phyloP scores from a whole-genome alignment of 2,113 vertebrate genomes.

The Heterotilapia buettikoferi region DNA sequence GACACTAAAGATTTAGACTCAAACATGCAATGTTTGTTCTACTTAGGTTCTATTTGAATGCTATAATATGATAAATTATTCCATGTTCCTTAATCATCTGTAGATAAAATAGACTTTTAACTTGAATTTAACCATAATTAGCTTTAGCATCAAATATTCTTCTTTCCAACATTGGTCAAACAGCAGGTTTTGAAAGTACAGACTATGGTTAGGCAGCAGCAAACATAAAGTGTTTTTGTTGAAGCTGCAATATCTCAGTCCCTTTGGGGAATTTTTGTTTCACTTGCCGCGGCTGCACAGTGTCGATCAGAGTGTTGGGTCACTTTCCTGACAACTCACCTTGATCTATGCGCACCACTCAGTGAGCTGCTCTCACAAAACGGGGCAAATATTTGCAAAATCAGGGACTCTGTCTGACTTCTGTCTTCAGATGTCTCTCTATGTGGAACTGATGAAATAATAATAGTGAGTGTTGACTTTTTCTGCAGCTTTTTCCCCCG shows the following conservation, averaged over 20 bases:
- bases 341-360: background rate
- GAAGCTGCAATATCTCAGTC: background rate
- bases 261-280: background rate
- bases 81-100: background rate
- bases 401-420: background rate
- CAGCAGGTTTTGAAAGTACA: background rate
- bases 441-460: conserved; percentile 26
- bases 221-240: background rate
- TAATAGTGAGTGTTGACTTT: conserved; percentile 15
- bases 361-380: background rate
- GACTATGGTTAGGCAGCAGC: background rate
- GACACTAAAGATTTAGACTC: background rate
- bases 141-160: background rate
- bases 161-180: background rate
- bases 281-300: background rate
- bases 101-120: background rate
- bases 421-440: background rate
- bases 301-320: background rate
- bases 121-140: background rate
- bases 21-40: background rate
- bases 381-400: background rate
- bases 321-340: background rate
- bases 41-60: background rate
- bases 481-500: background rate
- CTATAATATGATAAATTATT: background rate